Evolutionary conservation across 2,797 vertebrate species (phyloP), one percentile per base, ranked within the genome.

Genomic region (Clamator glandarius): DNA sequence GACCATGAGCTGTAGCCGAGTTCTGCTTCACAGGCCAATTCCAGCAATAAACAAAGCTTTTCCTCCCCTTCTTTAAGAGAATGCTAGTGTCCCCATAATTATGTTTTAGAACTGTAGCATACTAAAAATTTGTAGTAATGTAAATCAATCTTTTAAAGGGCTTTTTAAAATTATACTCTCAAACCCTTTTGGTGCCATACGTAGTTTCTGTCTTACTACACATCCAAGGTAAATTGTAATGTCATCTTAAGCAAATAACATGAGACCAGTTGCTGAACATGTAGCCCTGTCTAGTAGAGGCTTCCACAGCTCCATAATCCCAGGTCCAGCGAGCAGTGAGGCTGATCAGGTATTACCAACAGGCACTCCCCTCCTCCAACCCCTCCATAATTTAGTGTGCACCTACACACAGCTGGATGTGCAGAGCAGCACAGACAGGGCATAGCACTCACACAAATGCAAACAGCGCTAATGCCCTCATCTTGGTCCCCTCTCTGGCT

Each of bases 401-500:
- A 5, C 1, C 2, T 9, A 14, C 46, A 42, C 10, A 7, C 0
- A 1, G 5, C 16, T 3, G 7, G 41, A 31, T 29, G 44, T 46
- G 33, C 33, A 48, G 33, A 61, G 6, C 55, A 58, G 55, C 36
- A 41, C 58, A 76, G 55, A n/a, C 6, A 7, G 3, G 41, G 15
- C 13, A 41, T 8, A 42, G 5, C 1, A 1, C 31, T 91, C 42
- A 26, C 0, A 1, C 9, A 50, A 26, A 58, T 5, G 3, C 16
- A 39, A 24, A 73, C 29, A 70, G 9, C 36, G 58, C 9, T 2
- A 2, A 3, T 1, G 3, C 9, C 6, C 3, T 59, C 28, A 48
- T 29, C 54, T 48, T 44, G 10, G 15, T 66, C 20, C 36, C 18
- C 12, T 46, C 12, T 48, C 20, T 50, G 19, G 21, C n/a, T 51